Conservation (phyloP, 2,797 vertebrate genomes). For the Centropyge bicolor region DNA sequence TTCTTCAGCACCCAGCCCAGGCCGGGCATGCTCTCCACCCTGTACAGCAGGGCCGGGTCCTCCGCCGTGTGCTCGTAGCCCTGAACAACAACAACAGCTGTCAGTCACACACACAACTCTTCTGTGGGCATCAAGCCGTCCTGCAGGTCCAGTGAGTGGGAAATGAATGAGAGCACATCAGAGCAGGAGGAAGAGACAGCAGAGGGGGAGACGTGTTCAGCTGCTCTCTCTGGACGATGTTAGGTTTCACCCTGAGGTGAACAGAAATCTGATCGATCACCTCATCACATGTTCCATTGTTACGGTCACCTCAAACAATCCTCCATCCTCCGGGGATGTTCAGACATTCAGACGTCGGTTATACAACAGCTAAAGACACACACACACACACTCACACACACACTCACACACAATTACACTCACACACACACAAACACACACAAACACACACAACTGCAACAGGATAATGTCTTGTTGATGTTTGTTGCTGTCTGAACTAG, state of each 20-base stretch:
- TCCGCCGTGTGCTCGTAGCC: conserved; percentile 98
- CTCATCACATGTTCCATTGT: conserved; percentile 1
- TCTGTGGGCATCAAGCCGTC: neutral
- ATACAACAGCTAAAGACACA: neutral
- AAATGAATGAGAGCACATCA: neutral
- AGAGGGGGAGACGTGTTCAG: neutral
- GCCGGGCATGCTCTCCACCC: conserved; percentile 98
- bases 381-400: too few relatives aligned
- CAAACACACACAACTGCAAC: neutral
- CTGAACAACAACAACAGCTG: conserved; percentile 76
- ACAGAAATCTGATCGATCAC: conserved; percentile 7
- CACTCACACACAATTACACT: neutral
- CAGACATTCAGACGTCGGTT: neutral
- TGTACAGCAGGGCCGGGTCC: conserved; percentile 93
- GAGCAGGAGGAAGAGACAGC: neutral
- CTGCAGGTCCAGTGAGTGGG: neutral
- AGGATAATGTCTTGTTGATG: neutral
- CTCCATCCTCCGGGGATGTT: neutral
- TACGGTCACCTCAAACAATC: neutral
- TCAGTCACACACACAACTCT: neutral
- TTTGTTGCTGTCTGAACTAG: neutral
- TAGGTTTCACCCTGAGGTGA: conserved; percentile 1
- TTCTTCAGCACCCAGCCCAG: conserved; percentile 96
- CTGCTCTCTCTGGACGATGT: neutral
- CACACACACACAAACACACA: neutral